These are phyloP conservation scores for Nycticryphes semicollaris DNA, from an alignment of 2,113 vertebrate genomes.

Conservation along the genomic window DNA sequence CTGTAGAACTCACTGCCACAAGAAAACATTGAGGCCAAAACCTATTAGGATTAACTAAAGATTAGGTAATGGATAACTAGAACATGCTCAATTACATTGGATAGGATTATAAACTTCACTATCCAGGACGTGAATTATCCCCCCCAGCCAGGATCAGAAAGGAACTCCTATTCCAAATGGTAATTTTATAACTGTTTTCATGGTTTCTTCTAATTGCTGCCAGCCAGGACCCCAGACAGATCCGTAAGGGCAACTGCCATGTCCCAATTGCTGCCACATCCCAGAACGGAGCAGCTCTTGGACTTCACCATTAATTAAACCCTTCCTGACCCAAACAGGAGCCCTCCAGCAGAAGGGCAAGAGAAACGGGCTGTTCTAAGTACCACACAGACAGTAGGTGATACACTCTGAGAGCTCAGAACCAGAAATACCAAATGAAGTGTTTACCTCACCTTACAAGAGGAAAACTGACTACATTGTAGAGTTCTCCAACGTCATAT, in stretches of 20 bases:
- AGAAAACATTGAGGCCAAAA: conserved; percentile 66
- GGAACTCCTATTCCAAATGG: background rate
- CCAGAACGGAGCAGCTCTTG: background rate
- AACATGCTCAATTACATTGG: conserved; percentile 62
- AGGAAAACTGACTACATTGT: background rate
- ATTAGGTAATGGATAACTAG: conserved; percentile 66
- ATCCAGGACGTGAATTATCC: conserved; percentile 31
- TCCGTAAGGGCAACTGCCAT: accelerated
- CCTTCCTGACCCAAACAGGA: background rate
- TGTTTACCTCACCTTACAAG: background rate
- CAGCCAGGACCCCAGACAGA: background rate
- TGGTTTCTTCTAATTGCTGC: background rate
- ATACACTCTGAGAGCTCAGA: background rate
- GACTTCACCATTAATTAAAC: accelerated
- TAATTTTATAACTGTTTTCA: background rate
- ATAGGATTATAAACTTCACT: conserved; percentile 67
- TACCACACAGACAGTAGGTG: background rate
- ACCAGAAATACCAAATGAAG: background rate
- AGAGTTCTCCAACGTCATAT: background rate
- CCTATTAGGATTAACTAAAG: conserved; percentile 69
- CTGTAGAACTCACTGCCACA: conserved; percentile 54
- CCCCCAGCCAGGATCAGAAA: background rate
- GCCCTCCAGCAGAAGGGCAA: background rate
- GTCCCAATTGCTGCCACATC: background rate
- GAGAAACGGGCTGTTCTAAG: background rate